Evolutionary conservation across 2,888 invertebrate genomes (phyloP), one percentile per base, ranked within the genome.

Genomic region (Nebria salina): DNA sequence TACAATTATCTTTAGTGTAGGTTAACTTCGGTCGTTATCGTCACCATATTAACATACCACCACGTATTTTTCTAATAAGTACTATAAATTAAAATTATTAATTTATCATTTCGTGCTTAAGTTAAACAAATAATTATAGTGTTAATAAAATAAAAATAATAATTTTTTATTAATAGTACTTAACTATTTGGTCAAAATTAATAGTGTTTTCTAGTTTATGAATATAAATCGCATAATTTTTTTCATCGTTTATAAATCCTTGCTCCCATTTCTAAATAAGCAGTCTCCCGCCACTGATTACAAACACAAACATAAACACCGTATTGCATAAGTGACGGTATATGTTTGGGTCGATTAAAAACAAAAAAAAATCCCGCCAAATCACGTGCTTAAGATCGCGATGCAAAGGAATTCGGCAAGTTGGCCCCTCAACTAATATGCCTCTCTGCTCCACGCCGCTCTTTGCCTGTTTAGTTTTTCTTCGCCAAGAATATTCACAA

Each of bases 271-370:
- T 13, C 54, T 54, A 54, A 54, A 54, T 54, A 1, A 43, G 8
- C 13, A 43, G 43, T 43, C 43, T 43, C 54, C 54, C 54, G 54
- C 54, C 15, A 68, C 68, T 68, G 25, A 11, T 13, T 68, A 68
- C 68, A 68, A 68, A 68, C 15, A 68, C 68, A 68, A 68, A 25
- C 25, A 68, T 68, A 15, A 68, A 68, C 13, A 13, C 65, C 65
- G 65, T 65, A 68, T 68, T 68, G 25, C 68, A 68, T 68, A 15
- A 54, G 54, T 54, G 54, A 54, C 7, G 11, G 7, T 54, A 54
- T 54, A 13, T 6, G 54, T 54, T 54, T 54, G 54, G 54, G 11
- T 13, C 54, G 54, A 11, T 54, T 54, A 2, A 11, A 54, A 54
- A 54, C 8, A 3, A 7, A 54, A 54, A 54, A 54, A 54, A 34